These are phyloP conservation scores for Erithacus rubecula DNA, from an alignment of 2,797 vertebrate species.

Conservation along the genomic window DNA sequence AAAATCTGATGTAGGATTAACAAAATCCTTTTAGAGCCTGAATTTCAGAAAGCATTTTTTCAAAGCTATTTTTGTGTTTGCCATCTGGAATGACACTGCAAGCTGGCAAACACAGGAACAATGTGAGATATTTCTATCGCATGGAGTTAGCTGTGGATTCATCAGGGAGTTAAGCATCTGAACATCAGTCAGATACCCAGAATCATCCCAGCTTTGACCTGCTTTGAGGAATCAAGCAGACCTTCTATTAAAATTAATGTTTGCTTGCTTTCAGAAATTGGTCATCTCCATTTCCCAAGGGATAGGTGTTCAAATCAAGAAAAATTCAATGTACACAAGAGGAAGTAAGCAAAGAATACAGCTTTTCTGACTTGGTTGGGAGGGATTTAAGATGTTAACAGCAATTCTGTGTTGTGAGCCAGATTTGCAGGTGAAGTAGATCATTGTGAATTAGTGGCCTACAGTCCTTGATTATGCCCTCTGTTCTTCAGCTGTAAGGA, in stretches of 20 bases:
- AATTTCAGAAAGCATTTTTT: slow-evolving; percentile 57
- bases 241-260: not conserved
- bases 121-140: slow-evolving; percentile 58
- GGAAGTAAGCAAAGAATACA: not conserved
- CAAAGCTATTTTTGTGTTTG: slow-evolving; percentile 68
- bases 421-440: slow-evolving; percentile 12
- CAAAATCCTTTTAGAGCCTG: slow-evolving; percentile 36
- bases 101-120: slow-evolving; percentile 64
- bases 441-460: not conserved
- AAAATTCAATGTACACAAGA: not conserved
- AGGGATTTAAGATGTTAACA: not conserved
- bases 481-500: not conserved
- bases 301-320: not conserved
- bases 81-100: slow-evolving; percentile 73
- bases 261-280: not conserved
- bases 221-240: not conserved
- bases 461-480: slow-evolving; percentile 21
- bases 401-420: not conserved
- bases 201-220: slow-evolving; percentile 54
- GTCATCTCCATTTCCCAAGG: fast-evolving
- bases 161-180: slow-evolving; percentile 43
- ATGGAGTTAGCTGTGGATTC: slow-evolving; percentile 31
- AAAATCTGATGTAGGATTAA: slow-evolving; percentile 32
- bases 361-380: not conserved
- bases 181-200: slow-evolving; percentile 18